These are phyloP conservation scores for Rhizoglyphus robini DNA, from an alignment of 1,140 invertebrate genomes.

Conservation along the genomic window DNA sequence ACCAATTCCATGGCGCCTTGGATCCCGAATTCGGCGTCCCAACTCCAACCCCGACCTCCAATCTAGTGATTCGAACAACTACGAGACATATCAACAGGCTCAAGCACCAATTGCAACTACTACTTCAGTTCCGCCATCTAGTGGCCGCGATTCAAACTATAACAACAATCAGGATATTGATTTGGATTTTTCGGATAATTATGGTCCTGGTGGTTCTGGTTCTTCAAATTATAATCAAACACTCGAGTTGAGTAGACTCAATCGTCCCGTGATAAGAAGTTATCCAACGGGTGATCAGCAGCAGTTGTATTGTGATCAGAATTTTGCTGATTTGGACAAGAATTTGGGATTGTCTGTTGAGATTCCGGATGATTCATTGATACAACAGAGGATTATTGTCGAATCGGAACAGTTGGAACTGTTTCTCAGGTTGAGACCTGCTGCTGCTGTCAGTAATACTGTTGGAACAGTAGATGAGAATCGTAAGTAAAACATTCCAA, in stretches of 20 bases:
- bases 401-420: constrained; percentile 12
- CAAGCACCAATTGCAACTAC: not conserved
- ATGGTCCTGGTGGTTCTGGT: not conserved
- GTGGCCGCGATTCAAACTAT: not conserved
- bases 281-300: not conserved
- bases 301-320: not conserved
- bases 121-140: not conserved
- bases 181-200: not conserved
- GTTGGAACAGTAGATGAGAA: not conserved
- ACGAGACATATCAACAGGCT: not conserved
- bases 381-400: constrained; percentile 4
- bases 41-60: too few species aligned
- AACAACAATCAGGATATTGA: not conserved
- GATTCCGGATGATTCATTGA: not conserved
- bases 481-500: too few species aligned
- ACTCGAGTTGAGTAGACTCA: not conserved
- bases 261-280: not conserved
- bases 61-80: not conserved
- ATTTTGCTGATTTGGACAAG: not conserved
- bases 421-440: not conserved
- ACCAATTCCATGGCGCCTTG: too few species aligned
- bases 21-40: too few species aligned
- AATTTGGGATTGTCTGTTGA: not conserved
- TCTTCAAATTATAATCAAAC: not conserved
- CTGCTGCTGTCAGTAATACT: not conserved